Percentiles rank a stretch among this genome's conserved stretches.
phyloP scores from a whole-genome alignment of 2,888 invertebrate genomes.

The Scaptomyza flava region DNA sequence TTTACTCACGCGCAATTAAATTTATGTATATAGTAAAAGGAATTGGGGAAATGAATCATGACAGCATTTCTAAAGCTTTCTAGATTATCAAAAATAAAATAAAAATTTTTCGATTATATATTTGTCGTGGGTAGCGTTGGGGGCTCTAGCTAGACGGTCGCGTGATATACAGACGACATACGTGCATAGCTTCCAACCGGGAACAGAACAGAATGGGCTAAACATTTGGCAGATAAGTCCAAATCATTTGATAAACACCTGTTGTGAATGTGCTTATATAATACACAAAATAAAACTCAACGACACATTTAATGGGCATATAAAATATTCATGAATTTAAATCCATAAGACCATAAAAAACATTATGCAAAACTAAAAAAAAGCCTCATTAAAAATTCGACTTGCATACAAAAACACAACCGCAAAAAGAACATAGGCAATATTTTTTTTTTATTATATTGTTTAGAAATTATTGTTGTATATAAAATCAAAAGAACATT shows the following conservation, averaged over 20 bases:
- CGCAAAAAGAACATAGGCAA: too few species aligned
- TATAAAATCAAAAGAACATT: not conserved
- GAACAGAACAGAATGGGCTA: not conserved
- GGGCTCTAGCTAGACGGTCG: slow-evolving; percentile 31
- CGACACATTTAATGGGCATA: not conserved
- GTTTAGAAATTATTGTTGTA: not conserved
- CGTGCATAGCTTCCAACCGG: not conserved
- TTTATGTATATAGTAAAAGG: slow-evolving; percentile 11
- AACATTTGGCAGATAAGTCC: slow-evolving; percentile 58
- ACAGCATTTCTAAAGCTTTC: slow-evolving; percentile 46
- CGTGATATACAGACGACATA: slow-evolving; percentile 35
- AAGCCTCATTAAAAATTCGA: too few species aligned
- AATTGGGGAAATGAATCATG: slow-evolving; percentile 59
- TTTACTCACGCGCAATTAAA: slow-evolving; percentile 40
- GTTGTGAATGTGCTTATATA: slow-evolving; percentile 30
- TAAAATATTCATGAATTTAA: too few species aligned
- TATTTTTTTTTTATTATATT: not conserved
- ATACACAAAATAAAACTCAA: slow-evolving; percentile 5
- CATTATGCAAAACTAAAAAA: too few species aligned
- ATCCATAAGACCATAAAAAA: too few species aligned
- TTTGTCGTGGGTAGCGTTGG: not conserved
- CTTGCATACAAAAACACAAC: too few species aligned
- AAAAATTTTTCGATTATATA: slow-evolving; percentile 26
- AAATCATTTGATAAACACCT: slow-evolving; percentile 61
- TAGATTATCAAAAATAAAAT: slow-evolving; percentile 18